These are phyloP conservation scores for Cathartes aura DNA, from an alignment of 2,113 vertebrate genomes.

Conservation along the genomic window DNA sequence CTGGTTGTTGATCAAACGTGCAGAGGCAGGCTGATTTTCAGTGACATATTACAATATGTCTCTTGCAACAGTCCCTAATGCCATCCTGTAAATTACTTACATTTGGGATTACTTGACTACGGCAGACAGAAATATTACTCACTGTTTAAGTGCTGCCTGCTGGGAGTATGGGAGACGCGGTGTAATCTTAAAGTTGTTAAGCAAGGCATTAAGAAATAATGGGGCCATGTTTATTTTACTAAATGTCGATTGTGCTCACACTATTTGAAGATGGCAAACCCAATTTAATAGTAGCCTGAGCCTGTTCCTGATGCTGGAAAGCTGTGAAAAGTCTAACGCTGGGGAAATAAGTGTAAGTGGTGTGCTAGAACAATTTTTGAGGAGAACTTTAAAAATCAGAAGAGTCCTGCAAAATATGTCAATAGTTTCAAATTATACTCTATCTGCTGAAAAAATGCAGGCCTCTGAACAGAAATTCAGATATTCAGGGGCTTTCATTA, in stretches of 20 bases:
- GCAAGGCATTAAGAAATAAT: conserved; percentile 78
- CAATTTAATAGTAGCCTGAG: conserved; percentile 46
- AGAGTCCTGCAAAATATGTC: background rate
- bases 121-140: conserved; percentile 78
- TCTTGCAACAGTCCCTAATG: conserved; percentile 75
- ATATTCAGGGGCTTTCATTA: background rate
- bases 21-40: conserved; percentile 79
- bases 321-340: background rate
- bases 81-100: conserved; percentile 78
- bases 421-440: background rate
- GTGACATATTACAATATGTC: conserved; percentile 81
- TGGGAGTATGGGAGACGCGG: conserved; percentile 60
- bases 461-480: background rate
- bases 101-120: conserved; percentile 80
- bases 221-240: conserved; percentile 76
- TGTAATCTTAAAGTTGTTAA: conserved; percentile 79
- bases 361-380: background rate
- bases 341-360: background rate
- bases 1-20: conserved; percentile 82
- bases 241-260: conserved; percentile 54
- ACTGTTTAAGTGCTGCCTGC: conserved; percentile 74
- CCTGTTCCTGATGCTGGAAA: conserved; percentile 13
- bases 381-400: background rate
- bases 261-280: conserved; percentile 64
- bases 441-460: background rate